Evolutionary conservation across 2,888 invertebrate genomes (phyloP).

Genomic region (Pycnomerus fuliginosus): DNA sequence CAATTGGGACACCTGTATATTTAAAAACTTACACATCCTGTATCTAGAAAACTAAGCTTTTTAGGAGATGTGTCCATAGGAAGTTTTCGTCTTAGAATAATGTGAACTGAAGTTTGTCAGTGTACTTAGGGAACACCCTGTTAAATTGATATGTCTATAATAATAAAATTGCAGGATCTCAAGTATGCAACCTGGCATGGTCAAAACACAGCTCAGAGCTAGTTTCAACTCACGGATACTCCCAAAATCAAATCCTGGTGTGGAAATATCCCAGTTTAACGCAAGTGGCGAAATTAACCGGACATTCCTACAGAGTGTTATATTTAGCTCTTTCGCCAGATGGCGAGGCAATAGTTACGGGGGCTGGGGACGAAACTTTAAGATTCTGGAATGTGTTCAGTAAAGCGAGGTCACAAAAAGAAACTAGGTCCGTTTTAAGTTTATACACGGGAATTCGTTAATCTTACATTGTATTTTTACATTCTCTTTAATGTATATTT

Average conservation of each 20-base stretch:
- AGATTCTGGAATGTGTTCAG: slow-evolving; percentile 99
- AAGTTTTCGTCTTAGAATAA: too few relatives aligned
- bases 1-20: too few relatives aligned
- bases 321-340: slow-evolving; percentile 97
- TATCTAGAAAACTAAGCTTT: too few relatives aligned
- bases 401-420: slow-evolving; percentile 92
- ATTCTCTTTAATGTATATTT: slow-evolving; percentile 11
- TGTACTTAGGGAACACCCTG: too few relatives aligned
- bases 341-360: slow-evolving; percentile 98
- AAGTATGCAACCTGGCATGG: slow-evolving; percentile 98
- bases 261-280: slow-evolving; percentile 98
- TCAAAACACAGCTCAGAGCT: slow-evolving; percentile 97
- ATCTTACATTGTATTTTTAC: slow-evolving; percentile 8
- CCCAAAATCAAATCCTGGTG: slow-evolving; percentile 97
- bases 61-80: too few relatives aligned
- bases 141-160: slow-evolving; percentile 1
- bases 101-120: too few relatives aligned
- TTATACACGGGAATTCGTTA: slow-evolving; percentile 86
- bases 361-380: slow-evolving; percentile 97
- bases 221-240: slow-evolving; percentile 97
- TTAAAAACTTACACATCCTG: too few relatives aligned
- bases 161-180: slow-evolving; percentile 66
- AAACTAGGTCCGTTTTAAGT: slow-evolving; percentile 90
- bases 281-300: slow-evolving; percentile 95
- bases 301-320: slow-evolving; percentile 93